Base-by-base conservation (phyloP, 2,888 invertebrate species). In the Thumatha senex region DNA sequence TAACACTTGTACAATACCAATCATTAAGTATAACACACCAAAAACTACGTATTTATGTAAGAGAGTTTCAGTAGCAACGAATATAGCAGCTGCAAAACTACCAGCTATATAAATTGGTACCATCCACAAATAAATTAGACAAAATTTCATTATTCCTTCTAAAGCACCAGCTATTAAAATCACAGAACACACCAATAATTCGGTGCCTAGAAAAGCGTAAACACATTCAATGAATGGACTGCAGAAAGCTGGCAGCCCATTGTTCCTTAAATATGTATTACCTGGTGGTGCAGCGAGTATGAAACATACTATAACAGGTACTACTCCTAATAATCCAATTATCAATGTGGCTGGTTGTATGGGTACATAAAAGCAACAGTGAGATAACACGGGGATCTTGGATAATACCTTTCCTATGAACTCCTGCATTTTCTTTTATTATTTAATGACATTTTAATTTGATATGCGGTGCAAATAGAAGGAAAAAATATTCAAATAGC, bases 251-350 rank as follows among this genome's bases (percentile, higher is more conserved):
- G 67, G 54, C 29, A 78, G 18, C 13, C 74, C 74, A 48, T 66
- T 36, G 33, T 52, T 15, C 13, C 53, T 40, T 13, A 76, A 54
- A 29, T 59, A 39, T 2, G 40, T 39, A 7, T 30, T 53, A 43
- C 66, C 72, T 14, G 42, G 0, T 3, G 70, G 54, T 3, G 69
- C 48, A 29, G 64, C 52, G 7, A 74, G 50, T 5, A 49, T n/a
- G 15, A 73, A 31, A 48, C 71, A 75, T 0, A 61, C 52, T 13
- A 57, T 24, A 30, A 73, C 62, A 2, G 78, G 71, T 30, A 78
- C 38, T n/a, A 74, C 39, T 40, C 78, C 79, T 42, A 60, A 56
- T 11, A 54, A 15, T 40, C 67, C 68, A 57, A 78, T 77, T 11
- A 76, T 29, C 48, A 58, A 63, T 8, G 61, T 45, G 29, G 67